Percentiles rank a stretch among this genome's conserved stretches.
These are phyloP conservation scores for Halcyon malimbica DNA, from an alignment of 2,113 vertebrate species.

Conservation along the genomic window DNA sequence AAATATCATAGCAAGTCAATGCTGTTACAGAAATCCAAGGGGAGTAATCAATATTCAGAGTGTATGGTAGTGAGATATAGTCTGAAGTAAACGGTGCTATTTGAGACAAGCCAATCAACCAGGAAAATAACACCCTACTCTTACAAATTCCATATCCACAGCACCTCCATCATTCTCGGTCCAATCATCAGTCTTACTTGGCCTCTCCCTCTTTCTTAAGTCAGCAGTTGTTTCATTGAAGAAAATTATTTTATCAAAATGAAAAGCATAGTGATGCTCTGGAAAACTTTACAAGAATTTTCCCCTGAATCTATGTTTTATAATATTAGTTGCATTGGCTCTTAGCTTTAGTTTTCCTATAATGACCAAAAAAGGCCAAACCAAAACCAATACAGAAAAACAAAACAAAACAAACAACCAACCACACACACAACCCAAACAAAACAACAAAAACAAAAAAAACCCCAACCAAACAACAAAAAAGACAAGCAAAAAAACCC, in stretches of 20 bases:
- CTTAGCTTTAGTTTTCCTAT: background rate
- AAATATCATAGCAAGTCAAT: background rate
- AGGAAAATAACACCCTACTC: background rate
- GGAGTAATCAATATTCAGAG: background rate
- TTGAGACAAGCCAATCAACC: background rate
- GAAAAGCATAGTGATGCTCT: background rate
- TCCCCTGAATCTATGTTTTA: background rate
- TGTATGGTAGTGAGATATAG: background rate
- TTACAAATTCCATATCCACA: background rate
- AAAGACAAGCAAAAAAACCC: too few species aligned
- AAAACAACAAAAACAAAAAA: background rate
- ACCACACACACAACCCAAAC: too few species aligned
- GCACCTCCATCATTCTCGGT: background rate
- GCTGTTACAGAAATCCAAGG: background rate
- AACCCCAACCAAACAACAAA: background rate
- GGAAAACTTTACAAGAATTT: background rate
- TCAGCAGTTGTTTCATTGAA: background rate
- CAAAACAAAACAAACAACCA: background rate
- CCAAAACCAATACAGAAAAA: background rate
- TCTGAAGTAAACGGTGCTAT: background rate
- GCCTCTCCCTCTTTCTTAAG: background rate
- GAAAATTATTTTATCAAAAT: background rate
- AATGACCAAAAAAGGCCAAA: background rate
- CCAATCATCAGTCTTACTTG: background rate
- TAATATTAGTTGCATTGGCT: background rate